Conservation (phyloP, 2,797 vertebrate species). For the Cirrhinus molitorella region DNA sequence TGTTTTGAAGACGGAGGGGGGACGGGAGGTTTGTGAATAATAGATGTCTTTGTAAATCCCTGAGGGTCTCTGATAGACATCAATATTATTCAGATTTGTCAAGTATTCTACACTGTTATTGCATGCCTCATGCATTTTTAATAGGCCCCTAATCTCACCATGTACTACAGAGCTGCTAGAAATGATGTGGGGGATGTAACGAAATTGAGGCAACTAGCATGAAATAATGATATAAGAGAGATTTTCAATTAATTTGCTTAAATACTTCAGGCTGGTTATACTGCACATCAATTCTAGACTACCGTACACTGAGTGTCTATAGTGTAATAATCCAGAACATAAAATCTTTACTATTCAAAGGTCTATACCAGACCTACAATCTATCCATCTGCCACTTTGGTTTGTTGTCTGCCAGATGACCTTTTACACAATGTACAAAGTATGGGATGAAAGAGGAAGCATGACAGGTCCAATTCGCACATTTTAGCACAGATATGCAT, state of each 20-base stretch:
- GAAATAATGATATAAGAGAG: neutral
- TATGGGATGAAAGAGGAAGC: conserved; percentile 56
- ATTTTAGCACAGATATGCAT: conserved; percentile 21
- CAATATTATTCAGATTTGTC: conserved; percentile 73
- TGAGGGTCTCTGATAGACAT: conserved; percentile 69
- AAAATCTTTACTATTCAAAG: conserved; percentile 43
- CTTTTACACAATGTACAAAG: conserved; percentile 68
- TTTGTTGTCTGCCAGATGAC: conserved; percentile 64
- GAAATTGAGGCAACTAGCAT: conserved; percentile 41
- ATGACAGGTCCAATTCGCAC: conserved; percentile 32
- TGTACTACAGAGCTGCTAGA: conserved; percentile 51
- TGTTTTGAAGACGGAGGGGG: conserved; percentile 63
- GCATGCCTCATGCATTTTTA: conserved; percentile 74
- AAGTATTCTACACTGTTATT: conserved; percentile 65
- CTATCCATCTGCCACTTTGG: conserved; percentile 52
- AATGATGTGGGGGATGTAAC: conserved; percentile 19
- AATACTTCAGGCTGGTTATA: neutral
- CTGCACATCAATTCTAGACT: neutral
- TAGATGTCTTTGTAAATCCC: conserved; percentile 74
- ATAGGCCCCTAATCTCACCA: conserved; percentile 66
- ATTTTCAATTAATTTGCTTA: neutral
- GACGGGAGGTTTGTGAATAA: conserved; percentile 77
- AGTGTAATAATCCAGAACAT: neutral
- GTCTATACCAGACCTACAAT: conserved; percentile 68
- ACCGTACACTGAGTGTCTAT: neutral